Evolutionary conservation across 37 sponge, comb jelly and placozoan species (phyloP), one percentile per base, ranked within the genome.

Genomic region (Hexactinellida sp.): DNA sequence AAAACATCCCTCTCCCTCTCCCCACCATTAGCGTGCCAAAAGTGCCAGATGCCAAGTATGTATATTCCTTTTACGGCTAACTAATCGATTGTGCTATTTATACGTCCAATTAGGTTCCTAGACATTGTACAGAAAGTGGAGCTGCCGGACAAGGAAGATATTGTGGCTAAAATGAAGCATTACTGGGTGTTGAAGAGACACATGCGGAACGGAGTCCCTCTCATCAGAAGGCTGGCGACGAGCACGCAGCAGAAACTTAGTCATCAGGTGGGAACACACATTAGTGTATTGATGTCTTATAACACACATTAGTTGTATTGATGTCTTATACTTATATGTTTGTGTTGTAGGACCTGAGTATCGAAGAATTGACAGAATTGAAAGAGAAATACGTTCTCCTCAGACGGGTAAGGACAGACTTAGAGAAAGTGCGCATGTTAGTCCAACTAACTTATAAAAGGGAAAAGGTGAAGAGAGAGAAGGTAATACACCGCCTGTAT

Each of bases 121-220:
- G 55, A 92, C 34, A 94, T 97, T 47, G 87, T 89, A 9, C 85
- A 84, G 37, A 82, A 88, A 34, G 94, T 95, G 36, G 90, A 87
- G 83, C 82, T 95, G 0, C 86, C 85, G 37, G 89, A 92, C 83
- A 95, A 95, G 90, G 87, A 89, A 0, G 92, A 92, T 88, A 95
- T 95, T 86, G 89, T 95, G n/a, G 89, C 93, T 13, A 90, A 89
- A 87, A 88, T 98, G 84, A 93, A 92, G 36, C 89, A 87, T 82
- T 98, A 93, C 89, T 98, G 99, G 99, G 94, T 91, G 84, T 90
- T 98, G 84, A 98, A 98, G 90, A 82, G 99, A 38, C 99, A 98
- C 90, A 92, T 94, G 54, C 85, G 99, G 9, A 98, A 95, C 85
- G 99, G 99, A 37, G 99, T 98, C 36, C 99, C 99, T 16, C 88